Percentiles rank a stretch among this genome's conserved stretches.
These are phyloP conservation scores for Scytalopus superciliaris DNA, from an alignment of 2,113 vertebrate genomes.

Conservation along the genomic window DNA sequence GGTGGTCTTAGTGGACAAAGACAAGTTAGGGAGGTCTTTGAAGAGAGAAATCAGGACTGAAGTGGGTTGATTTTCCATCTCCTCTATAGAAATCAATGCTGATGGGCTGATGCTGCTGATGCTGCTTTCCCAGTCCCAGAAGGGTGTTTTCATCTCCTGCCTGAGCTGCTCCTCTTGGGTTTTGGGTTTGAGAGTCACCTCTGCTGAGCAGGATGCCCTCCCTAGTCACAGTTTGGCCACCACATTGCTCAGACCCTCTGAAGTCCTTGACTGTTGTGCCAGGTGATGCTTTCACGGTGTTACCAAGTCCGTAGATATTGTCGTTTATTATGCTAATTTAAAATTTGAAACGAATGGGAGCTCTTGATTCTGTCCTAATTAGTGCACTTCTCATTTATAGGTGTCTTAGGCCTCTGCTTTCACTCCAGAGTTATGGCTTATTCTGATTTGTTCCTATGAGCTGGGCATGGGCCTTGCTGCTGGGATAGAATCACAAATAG, in stretches of 20 bases:
- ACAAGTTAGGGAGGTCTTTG: not conserved
- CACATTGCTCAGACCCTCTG: not conserved
- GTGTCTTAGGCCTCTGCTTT: not conserved
- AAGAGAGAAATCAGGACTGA: not conserved
- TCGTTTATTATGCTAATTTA: not conserved
- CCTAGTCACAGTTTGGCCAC: not conserved
- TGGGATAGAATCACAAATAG: not conserved
- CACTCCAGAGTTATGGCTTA: not conserved
- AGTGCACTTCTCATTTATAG: not conserved
- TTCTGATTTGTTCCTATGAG: not conserved
- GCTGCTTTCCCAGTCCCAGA: not conserved
- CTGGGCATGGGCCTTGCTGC: not conserved
- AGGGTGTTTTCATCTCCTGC: not conserved
- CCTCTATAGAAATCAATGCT: not conserved
- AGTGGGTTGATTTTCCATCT: not conserved
- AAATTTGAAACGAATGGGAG: not conserved
- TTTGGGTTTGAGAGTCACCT: not conserved
- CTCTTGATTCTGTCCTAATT: not conserved
- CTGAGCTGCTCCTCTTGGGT: too few relatives aligned
- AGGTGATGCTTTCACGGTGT: not conserved
- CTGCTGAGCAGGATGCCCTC: not conserved
- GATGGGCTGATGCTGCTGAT: not conserved
- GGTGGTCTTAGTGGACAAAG: not conserved
- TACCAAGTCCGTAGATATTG: not conserved
- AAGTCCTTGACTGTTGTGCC: not conserved